Base-by-base conservation (phyloP, 2,113 vertebrate species). In the Barbus barbus region DNA sequence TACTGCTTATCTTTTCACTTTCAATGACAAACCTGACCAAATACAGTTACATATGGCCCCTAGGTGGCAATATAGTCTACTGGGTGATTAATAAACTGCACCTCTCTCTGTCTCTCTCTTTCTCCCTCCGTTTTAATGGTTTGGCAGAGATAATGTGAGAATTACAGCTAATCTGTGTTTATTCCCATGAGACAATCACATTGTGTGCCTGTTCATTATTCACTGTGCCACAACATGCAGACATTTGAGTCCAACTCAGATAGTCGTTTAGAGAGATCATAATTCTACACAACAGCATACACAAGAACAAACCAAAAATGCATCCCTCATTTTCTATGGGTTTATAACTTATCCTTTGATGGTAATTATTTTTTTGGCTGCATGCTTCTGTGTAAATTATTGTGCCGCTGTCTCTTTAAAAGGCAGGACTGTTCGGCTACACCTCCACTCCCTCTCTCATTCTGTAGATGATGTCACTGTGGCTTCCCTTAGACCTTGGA, bases 401-500 rank as follows among this genome's bases (percentile, higher is more conserved):
- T 69, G 20, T 6, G 24, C 22, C 13, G 12, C 82, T 91, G 67
- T 89, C 85, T 69, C 92, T 93, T 93, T 93, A 94, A 94, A 77
- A 88, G 91, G 91, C 90, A 87, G 93, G 87, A 38, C 56, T 41
- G 87, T 87, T 84, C 67, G 78, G 83, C 60, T 86, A 90, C 86
- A 90, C 84, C 89, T 84, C 85, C 84, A 69, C 2, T 63, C 83
- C 88, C 26, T 77, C 5, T 71, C 78, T 26, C 84, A 26, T 86
- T 86, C 79, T 8, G 72, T 85, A 83, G 73, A 85, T 91, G 92
- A 93, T 92, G 91, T 92, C 93, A 93, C 89, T 5, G 86, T 90
- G 85, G 85, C 90, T 89, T 91, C 86, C 87, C 86, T 89, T 73
- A 76, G 87, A 89, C 85, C 38, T 87, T 75, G 28, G 41, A 90